These are phyloP conservation scores for Trachemys scripta DNA, from an alignment of 2,113 vertebrate genomes.

Conservation along the genomic window DNA sequence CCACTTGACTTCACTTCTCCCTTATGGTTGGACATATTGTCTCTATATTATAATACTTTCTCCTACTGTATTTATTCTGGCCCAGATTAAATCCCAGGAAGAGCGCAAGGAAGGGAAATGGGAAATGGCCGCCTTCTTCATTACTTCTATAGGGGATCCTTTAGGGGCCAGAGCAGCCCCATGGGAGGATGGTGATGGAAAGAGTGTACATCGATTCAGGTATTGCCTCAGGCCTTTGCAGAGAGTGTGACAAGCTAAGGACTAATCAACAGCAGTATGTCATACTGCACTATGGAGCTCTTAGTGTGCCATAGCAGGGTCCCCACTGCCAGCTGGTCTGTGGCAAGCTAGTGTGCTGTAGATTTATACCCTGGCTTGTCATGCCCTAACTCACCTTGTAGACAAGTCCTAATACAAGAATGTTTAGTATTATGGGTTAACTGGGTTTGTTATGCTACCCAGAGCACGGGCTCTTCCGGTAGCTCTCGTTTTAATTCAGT, in stretches of 20 bases:
- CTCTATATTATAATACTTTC: neutral
- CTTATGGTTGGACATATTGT: neutral
- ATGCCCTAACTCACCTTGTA: neutral
- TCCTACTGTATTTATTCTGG: neutral
- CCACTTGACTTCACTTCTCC: neutral
- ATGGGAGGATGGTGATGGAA: neutral
- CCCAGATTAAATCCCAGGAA: neutral
- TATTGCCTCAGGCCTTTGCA: neutral
- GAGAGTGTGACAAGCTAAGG: neutral
- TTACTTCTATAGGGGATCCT: neutral
- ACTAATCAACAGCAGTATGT: neutral
- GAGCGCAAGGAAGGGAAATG: neutral
- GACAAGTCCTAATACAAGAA: neutral
- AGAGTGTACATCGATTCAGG: neutral
- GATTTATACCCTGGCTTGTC: neutral
- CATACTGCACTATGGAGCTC: neutral
- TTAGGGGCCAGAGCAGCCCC: neutral
- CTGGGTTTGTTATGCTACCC: neutral
- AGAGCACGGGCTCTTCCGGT: constrained; percentile 27
- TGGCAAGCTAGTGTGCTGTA: neutral
- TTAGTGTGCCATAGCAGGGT: neutral
- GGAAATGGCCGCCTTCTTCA: neutral
- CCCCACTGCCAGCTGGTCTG: neutral
- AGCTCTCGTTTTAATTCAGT: constrained; percentile 19
- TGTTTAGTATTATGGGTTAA: neutral